Conservation (phyloP, 2,113 vertebrate species). For the Garra rufa region DNA sequence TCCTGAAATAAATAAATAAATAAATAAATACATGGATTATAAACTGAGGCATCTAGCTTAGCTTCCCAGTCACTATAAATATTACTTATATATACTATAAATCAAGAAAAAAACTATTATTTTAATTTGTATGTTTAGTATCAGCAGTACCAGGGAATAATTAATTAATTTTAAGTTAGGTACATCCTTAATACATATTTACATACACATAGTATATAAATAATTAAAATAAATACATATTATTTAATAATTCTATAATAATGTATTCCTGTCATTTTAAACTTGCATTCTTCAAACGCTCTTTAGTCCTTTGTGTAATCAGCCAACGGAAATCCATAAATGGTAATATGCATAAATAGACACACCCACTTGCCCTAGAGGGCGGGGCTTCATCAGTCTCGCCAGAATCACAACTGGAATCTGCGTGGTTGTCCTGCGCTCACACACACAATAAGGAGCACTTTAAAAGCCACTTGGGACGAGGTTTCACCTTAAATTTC, state of each 20-base stretch:
- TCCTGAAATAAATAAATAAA: background rate
- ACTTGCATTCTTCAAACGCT: background rate
- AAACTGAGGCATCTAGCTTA: background rate
- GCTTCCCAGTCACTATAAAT: background rate
- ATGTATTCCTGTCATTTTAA: background rate
- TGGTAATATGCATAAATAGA: background rate
- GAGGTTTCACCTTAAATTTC: background rate
- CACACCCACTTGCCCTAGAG: background rate
- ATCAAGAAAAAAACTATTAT: background rate
- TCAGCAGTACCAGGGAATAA: background rate
- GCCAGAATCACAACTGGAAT: background rate
- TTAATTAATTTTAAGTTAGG: background rate
- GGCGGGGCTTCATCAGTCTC: conserved; percentile 7
- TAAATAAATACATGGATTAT: background rate
- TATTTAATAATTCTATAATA: background rate
- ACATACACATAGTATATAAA: background rate
- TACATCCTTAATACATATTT: too few species aligned
- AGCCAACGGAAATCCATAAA: conserved; percentile 7
- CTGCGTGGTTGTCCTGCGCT: background rate
- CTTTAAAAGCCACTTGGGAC: background rate
- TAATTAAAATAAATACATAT: background rate
- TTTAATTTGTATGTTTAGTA: background rate
- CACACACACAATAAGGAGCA: background rate
- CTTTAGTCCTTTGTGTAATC: background rate
- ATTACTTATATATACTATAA: background rate